phyloP scores from a whole-genome alignment of 2,113 vertebrate genomes.

The Charadrius vociferus region DNA sequence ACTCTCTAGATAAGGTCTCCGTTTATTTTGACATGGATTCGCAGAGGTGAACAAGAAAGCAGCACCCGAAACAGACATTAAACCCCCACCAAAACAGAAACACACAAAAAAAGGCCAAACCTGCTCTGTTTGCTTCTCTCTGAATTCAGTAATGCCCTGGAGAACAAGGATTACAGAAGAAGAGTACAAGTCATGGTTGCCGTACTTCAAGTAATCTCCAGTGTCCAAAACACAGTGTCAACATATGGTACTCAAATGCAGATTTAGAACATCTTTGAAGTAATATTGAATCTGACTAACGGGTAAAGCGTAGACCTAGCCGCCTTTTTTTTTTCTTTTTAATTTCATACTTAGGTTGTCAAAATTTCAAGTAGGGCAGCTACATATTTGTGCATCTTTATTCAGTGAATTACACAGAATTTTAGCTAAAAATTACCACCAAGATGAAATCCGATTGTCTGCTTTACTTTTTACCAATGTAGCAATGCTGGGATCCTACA shows the following conservation, averaged over 20 bases:
- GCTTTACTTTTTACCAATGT: background rate
- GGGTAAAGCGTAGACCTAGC: background rate
- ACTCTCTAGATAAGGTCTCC: conserved; percentile 79
- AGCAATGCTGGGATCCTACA: background rate
- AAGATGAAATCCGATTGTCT: background rate
- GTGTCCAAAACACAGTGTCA: conserved; percentile 78
- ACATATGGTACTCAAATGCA: conserved; percentile 84
- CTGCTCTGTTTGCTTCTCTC: conserved; percentile 58
- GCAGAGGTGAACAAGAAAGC: conserved; percentile 88
- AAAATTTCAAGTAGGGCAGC: conserved; percentile 6
- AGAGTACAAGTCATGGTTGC: conserved; percentile 74
- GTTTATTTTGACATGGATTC: conserved; percentile 86
- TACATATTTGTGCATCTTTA: background rate
- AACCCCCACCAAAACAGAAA: conserved; percentile 34
- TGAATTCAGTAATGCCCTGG: conserved; percentile 85
- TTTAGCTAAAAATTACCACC: background rate
- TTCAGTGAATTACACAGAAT: background rate
- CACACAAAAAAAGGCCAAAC: background rate
- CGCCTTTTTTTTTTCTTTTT: background rate
- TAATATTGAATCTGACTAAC: conserved; percentile 62
- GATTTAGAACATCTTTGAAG: conserved; percentile 86
- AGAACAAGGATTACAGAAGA: conserved; percentile 86
- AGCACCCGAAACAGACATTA: conserved; percentile 75
- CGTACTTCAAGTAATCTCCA: conserved; percentile 78
- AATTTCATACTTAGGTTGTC: background rate